phyloP scores from a whole-genome alignment of 2,797 vertebrate species.

The Hippopotamyrus pictus region DNA sequence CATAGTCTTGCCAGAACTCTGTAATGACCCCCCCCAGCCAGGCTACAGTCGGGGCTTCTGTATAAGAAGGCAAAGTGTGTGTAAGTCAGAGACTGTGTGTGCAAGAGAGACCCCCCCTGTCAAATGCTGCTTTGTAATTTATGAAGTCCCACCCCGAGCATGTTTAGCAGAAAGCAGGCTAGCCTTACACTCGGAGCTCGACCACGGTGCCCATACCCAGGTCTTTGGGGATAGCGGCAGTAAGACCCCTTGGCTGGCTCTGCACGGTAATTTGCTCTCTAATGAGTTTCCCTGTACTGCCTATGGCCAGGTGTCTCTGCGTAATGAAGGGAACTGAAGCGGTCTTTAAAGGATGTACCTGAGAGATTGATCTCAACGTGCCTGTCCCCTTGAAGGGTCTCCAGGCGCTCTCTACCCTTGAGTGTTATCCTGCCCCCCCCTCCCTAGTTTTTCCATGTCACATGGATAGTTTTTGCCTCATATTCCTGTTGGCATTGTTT shows the following conservation, averaged over 20 bases:
- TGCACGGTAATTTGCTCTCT: constrained; percentile 59
- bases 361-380: constrained; percentile 65
- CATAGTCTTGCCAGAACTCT: neutral
- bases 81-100: neutral
- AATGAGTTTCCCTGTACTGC: constrained; percentile 46
- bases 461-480: neutral
- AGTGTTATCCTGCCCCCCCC: constrained; percentile 63
- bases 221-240: constrained; percentile 23
- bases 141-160: constrained; percentile 35
- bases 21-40: neutral
- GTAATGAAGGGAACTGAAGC: constrained; percentile 32
- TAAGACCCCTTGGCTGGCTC: constrained; percentile 27
- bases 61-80: neutral
- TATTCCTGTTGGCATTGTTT: neutral
- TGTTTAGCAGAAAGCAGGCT: neutral
- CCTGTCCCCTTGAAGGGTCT: constrained; percentile 38
- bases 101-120: neutral
- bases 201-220: constrained; percentile 54
- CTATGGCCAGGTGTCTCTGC: constrained; percentile 58
- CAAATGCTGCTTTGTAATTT: constrained; percentile 49
- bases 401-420: constrained; percentile 52
- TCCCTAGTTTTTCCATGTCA: constrained; percentile 54
- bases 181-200: constrained; percentile 42
- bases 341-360: constrained; percentile 65
- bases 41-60: neutral